These are phyloP conservation scores for Python bivittatus DNA, from an alignment of 2,113 vertebrate species.

Conservation along the genomic window DNA sequence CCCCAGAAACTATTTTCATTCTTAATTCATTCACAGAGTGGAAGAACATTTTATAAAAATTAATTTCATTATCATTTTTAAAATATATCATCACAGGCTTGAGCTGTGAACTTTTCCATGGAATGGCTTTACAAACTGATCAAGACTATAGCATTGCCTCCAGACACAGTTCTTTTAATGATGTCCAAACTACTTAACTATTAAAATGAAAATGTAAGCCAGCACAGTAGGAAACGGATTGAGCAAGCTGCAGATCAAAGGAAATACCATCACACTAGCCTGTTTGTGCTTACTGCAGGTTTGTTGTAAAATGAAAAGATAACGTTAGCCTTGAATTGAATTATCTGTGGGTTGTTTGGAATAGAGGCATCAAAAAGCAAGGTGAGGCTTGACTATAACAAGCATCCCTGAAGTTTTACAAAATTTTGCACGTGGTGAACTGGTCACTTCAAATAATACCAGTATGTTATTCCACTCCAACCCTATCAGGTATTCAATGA, in stretches of 20 bases:
- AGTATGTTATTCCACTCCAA: not conserved
- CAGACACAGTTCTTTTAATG: conserved; percentile 70
- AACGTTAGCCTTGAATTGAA: conserved; percentile 55
- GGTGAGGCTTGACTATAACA: conserved; percentile 43
- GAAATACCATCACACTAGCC: conserved; percentile 63
- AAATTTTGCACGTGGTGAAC: not conserved
- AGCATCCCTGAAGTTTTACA: conserved; percentile 20
- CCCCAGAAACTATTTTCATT: conserved; percentile 67
- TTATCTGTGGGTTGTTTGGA: conserved; percentile 48
- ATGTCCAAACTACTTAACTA: conserved; percentile 71
- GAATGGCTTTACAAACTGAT: conserved; percentile 66
- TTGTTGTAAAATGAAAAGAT: conserved; percentile 59
- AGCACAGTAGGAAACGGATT: conserved; percentile 64
- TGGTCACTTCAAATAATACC: not conserved
- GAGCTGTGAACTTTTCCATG: conserved; percentile 69
- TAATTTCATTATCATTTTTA: conserved; percentile 69
- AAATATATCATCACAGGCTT: conserved; percentile 60
- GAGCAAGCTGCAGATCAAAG: conserved; percentile 63
- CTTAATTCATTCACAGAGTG: conserved; percentile 66
- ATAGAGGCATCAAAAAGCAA: conserved; percentile 45
- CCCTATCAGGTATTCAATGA: not conserved
- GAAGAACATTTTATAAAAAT: conserved; percentile 66
- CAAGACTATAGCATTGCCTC: conserved; percentile 67
- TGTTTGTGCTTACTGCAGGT: conserved; percentile 54
- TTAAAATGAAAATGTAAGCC: conserved; percentile 71